Evolutionary conservation across 2,797 vertebrate species (phyloP), one percentile per base, ranked within the genome.

Genomic region (Crenuchus spilurus): DNA sequence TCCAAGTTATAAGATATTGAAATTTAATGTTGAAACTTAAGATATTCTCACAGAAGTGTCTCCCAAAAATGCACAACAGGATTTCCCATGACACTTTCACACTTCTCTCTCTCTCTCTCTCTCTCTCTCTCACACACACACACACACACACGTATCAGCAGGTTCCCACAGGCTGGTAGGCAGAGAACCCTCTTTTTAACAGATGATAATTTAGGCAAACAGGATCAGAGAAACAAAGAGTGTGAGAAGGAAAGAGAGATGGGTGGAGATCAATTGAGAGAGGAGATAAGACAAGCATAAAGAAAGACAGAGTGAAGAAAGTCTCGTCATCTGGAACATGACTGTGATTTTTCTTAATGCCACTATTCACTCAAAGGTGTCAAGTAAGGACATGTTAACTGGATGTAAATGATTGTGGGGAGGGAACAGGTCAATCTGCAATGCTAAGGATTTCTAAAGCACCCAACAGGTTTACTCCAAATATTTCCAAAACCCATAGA

Each of bases 151-250:
- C 41, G 42, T 42, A 41, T 42, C 60, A 39, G 14, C 18, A 46
- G 2, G 41, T 64, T 64, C 41, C 61, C 61, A 64, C 41, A 64
- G 61, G 4, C 60, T 44, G 60, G 14, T 30, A 44, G 55, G 37
- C 30, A 35, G 41, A 30, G 41, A 2, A 7, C 14, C 41, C 41
- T 4, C 26, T 46, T 16, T 64, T 64, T 42, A 42, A 41, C 14
- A 63, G 8, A 18, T 30, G 61, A 64, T 64, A 64, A 64, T 46
- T 46, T 20, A 46, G 26, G 26, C 41, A 44, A 46, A 46, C 61
- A 46, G 24, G 11, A n/a, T 64, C 16, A 46, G 41, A 30, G 35
- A 18, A 31, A 64, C 61, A 64, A 64, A 28, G 58, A 61, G 55
- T 4, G 58, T 39, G 58, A 61, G 20, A 61, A 41, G 41, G 58